These are phyloP conservation scores for Chymomyza costata DNA, from an alignment of 1,140 invertebrate species.

Conservation along the genomic window DNA sequence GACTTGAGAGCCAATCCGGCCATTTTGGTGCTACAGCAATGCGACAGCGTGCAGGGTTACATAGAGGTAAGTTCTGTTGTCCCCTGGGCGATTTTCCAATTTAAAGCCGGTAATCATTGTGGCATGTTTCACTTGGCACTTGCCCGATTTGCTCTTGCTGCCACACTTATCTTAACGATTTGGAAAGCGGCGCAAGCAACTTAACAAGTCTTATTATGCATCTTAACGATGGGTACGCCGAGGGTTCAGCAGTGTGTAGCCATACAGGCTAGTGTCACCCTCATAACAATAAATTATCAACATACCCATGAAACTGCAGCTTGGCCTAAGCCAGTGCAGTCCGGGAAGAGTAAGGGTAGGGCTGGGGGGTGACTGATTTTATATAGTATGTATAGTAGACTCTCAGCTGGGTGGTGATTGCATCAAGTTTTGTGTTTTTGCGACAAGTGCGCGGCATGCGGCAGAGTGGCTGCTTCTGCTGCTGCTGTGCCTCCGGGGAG, in stretches of 20 bases:
- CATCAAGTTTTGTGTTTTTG: slow-evolving; percentile 45
- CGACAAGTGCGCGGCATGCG: slow-evolving; percentile 24
- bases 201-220: slow-evolving; percentile 73
- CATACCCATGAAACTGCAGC: slow-evolving; percentile 53
- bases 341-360: slow-evolving; percentile 4
- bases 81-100: slow-evolving; percentile 33
- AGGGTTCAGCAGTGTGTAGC: slow-evolving; percentile 28
- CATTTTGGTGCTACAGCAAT: slow-evolving; percentile 71
- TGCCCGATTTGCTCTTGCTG: slow-evolving; percentile 69
- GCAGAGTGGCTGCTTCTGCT: slow-evolving; percentile 18
- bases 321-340: slow-evolving; percentile 26
- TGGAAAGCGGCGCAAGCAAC: slow-evolving; percentile 38
- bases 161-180: slow-evolving; percentile 69
- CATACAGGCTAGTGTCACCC: background rate
- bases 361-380: slow-evolving; percentile 19
- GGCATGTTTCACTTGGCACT: slow-evolving; percentile 63
- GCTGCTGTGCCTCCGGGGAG: slow-evolving; percentile 51
- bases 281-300: slow-evolving; percentile 53
- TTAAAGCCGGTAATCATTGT: slow-evolving; percentile 62
- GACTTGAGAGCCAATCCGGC: slow-evolving; percentile 63
- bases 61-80: slow-evolving; percentile 65
- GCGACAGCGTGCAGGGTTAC: slow-evolving; percentile 73
- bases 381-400: too few species aligned
- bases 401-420: slow-evolving; percentile 46
- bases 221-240: slow-evolving; percentile 43